Base-by-base conservation (phyloP, 2,888 invertebrate species). In the Lithophane leautieri region DNA sequence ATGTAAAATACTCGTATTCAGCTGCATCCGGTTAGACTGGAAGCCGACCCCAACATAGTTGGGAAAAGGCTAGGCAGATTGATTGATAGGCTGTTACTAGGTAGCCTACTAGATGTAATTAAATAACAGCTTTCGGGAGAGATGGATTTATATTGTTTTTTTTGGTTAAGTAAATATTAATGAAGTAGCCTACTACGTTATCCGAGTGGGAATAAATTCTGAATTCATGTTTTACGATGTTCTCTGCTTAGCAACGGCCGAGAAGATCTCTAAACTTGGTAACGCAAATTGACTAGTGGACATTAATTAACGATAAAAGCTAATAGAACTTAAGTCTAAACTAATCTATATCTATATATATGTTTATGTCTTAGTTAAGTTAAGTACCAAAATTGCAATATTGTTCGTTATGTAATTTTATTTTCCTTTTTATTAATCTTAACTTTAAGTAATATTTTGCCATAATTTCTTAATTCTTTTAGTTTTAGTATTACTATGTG, bases 21-120 rank as follows among this genome's bases (percentile, higher is more conserved):
- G n/a, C n/a, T n/a, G n/a, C n/a, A n/a, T n/a, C n/a, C n/a, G n/a
- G n/a, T n/a, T n/a, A n/a, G n/a, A n/a, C n/a, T n/a, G n/a, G n/a
- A n/a, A n/a, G n/a, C n/a, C n/a, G n/a, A n/a, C n/a, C n/a, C n/a
- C n/a, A n/a, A n/a, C n/a, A n/a, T n/a, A n/a, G n/a, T n/a, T n/a
- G n/a, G n/a, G n/a, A n/a, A n/a, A n/a, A n/a, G n/a, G n/a, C n/a
- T n/a, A n/a, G n/a, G n/a, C n/a, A n/a, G n/a, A n/a, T n/a, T n/a
- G n/a, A n/a, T n/a, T n/a, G n/a, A n/a, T n/a, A n/a, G n/a, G 42
- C 58, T 75, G 52, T 70, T 69, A 80, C 65, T 62, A 58, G 66
- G 47, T 56, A 67, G 40, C 34, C 67, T 78, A 52, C 78, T 76
- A 65, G 62, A 76, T 60, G 60, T 70, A 70, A 70, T 79, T 67